Evolutionary conservation across 2,797 vertebrate species (phyloP).

Genomic region (Enteromius thamalakanensis): DNA sequence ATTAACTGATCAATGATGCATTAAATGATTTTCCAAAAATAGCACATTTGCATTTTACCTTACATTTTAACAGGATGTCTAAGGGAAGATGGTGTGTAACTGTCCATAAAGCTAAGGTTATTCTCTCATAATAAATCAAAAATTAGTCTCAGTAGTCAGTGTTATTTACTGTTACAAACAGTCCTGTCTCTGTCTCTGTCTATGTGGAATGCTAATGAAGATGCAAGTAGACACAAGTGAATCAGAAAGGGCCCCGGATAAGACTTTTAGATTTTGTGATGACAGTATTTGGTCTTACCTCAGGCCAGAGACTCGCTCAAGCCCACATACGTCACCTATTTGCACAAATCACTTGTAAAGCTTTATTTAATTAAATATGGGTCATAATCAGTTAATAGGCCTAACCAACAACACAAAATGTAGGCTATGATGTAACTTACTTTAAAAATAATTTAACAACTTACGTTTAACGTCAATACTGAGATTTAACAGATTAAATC

Average conservation of each 20-base stretch:
- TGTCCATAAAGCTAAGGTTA: not conserved
- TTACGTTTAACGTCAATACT: not conserved
- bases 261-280: conserved; percentile 55
- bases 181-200: not conserved
- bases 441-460: not conserved
- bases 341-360: conserved; percentile 46
- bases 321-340: conserved; percentile 53
- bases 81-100: not conserved
- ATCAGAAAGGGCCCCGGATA: conserved; percentile 5
- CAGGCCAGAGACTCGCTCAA: conserved; percentile 49
- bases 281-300: conserved; percentile 30
- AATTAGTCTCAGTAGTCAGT: not conserved
- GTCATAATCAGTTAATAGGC: conserved; percentile 13
- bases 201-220: conserved; percentile 23
- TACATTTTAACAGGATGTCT: not conserved
- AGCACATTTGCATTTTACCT: not conserved
- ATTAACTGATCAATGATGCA: conserved; percentile 9
- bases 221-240: not conserved
- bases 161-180: conserved; percentile 6
- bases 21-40: conserved; percentile 30
- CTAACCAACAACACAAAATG: not conserved
- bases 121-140: not conserved
- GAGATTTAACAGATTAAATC: not conserved
- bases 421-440: not conserved
- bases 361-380: conserved; percentile 45